Conservation (phyloP, 2,888 invertebrate genomes). For the Achlya flavicornis region DNA sequence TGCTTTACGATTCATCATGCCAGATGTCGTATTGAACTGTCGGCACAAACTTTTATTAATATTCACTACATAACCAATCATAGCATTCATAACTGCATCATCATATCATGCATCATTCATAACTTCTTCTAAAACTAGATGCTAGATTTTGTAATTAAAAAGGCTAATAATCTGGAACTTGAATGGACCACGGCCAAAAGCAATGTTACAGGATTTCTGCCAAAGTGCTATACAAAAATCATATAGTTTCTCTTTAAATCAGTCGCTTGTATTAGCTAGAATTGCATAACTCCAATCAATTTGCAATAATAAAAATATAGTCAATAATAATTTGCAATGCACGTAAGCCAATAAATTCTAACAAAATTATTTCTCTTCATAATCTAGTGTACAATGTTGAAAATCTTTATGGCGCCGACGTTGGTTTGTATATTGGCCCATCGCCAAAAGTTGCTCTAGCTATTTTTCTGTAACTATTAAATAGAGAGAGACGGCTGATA, state of each 20-base stretch:
- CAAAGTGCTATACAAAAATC: too few species aligned
- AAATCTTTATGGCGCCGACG: not conserved
- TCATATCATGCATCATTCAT: too few species aligned
- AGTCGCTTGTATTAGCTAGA: too few species aligned
- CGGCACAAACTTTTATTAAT: not conserved
- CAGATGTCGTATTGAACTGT: constrained; percentile 10
- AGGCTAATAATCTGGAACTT: too few species aligned
- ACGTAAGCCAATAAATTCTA: not conserved
- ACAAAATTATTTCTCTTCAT: not conserved
- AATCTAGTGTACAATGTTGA: not conserved
- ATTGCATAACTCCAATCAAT: too few species aligned
- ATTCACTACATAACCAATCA: too few species aligned
- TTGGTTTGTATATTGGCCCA: not conserved
- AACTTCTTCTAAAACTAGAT: too few species aligned
- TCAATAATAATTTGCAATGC: not conserved
- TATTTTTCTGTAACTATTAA: not conserved
- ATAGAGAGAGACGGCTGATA: not conserved
- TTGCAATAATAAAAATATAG: not conserved
- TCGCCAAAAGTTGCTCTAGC: not conserved
- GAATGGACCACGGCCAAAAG: too few species aligned
- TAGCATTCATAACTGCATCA: not conserved
- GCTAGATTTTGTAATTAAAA: too few species aligned
- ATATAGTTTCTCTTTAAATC: too few species aligned
- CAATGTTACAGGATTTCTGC: too few species aligned
- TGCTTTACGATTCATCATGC: not conserved